phyloP scores from a whole-genome alignment of 1,140 invertebrate genomes.

The Pachypsylla venusta region DNA sequence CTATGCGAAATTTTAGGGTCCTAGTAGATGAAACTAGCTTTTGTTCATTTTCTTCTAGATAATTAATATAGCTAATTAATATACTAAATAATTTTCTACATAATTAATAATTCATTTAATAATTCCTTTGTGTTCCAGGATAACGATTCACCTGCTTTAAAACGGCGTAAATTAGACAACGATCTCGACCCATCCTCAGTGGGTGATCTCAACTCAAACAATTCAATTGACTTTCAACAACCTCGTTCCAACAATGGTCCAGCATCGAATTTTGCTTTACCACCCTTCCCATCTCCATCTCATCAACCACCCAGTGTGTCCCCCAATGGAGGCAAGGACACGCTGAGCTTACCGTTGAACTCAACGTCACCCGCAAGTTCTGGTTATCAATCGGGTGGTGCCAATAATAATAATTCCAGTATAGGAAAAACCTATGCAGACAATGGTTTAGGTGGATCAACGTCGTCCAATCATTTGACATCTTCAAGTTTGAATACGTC shows the following conservation, averaged over 20 bases:
- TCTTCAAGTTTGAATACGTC: background rate
- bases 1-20: no score
- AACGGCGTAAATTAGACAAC: background rate
- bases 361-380: slow-evolving; percentile 30
- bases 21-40: no score
- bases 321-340: background rate
- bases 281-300: slow-evolving; percentile 24
- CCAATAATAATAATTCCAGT: no score
- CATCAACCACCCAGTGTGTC: background rate
- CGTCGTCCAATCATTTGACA: background rate
- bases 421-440: background rate
- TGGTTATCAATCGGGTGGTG: slow-evolving; percentile 29
- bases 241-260: background rate
- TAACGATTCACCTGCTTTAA: background rate
- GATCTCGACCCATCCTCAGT: background rate
- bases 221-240: background rate
- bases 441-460: background rate
- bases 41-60: no score
- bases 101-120: no score
- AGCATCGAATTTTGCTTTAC: slow-evolving; percentile 22
- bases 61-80: no score
- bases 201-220: slow-evolving; percentile 3
- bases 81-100: no score
- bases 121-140: no score
- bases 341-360: slow-evolving; percentile 25